Percentiles rank a stretch among this genome's conserved stretches.
phyloP scores from a whole-genome alignment of 1,140 invertebrate species.

The Gyrodactylus bullatarudis region DNA sequence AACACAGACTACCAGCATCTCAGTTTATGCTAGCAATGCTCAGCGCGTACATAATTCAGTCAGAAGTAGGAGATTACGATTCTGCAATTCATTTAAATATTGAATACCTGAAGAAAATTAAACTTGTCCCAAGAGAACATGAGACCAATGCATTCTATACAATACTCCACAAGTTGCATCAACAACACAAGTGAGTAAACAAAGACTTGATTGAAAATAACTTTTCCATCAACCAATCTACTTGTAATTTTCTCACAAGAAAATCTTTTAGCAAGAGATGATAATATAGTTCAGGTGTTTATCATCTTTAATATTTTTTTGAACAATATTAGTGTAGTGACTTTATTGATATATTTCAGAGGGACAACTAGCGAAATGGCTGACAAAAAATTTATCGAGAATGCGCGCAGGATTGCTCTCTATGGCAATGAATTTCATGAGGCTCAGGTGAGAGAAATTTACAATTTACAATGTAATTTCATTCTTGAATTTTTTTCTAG shows the following conservation, averaged over 20 bases:
- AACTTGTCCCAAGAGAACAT: conserved; percentile 29
- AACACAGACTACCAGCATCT: conserved; percentile 63
- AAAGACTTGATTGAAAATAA: background rate
- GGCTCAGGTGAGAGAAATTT: conserved; percentile 21
- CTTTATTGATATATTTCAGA: conserved; percentile 22
- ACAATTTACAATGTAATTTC: background rate
- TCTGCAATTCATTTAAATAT: background rate
- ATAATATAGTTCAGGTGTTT: too few relatives aligned
- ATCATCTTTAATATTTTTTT: background rate
- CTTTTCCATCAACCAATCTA: background rate
- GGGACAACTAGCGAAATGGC: conserved; percentile 79
- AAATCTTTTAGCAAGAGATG: background rate
- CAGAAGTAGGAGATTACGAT: conserved; percentile 50
- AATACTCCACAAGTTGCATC: conserved; percentile 60
- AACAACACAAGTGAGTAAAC: conserved; percentile 32
- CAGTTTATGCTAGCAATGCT: conserved; percentile 77
- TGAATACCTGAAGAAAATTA: conserved; percentile 42
- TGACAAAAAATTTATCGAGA: conserved; percentile 72
- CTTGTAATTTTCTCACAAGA: background rate
- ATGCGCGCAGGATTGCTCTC: conserved; percentile 85
- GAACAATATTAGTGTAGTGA: background rate
- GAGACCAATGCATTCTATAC: conserved; percentile 47
- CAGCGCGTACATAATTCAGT: conserved; percentile 79
- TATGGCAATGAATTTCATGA: conserved; percentile 80
- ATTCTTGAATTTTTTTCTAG: too few relatives aligned